A percentile compares a stretch with the other conserved stretches of the same genome.
Evolutionary conservation across 2,113 vertebrate genomes (phyloP).

Genomic region (Orycteropus afer): DNA sequence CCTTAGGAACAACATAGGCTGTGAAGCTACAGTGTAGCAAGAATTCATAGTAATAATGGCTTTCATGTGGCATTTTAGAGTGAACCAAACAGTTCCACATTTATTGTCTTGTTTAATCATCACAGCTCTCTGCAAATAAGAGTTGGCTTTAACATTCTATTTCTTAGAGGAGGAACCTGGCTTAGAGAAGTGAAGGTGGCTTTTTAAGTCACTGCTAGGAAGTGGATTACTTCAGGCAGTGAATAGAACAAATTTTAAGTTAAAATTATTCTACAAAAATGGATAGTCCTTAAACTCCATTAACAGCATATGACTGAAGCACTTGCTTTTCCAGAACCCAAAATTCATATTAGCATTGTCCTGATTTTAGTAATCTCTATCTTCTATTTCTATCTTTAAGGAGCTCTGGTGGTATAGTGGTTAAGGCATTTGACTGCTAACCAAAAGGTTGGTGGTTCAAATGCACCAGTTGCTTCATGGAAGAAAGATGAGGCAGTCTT

Average conservation of each 20-base stretch:
- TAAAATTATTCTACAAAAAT: not conserved
- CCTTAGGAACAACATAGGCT: not conserved
- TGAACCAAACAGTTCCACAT: not conserved
- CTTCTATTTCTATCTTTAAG: too few species aligned
- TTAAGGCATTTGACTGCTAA: too few species aligned
- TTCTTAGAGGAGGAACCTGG: not conserved
- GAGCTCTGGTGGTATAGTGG: too few species aligned
- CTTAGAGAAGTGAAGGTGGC: not conserved
- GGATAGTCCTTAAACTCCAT: not conserved
- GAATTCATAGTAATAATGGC: not conserved
- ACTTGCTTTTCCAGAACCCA: not conserved
- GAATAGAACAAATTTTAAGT: not conserved
- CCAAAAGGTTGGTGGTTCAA: too few species aligned
- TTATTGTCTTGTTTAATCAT: not conserved
- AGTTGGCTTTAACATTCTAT: not conserved
- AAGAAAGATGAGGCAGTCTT: too few species aligned
- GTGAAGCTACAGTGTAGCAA: not conserved
- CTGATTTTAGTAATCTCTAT: not conserved
- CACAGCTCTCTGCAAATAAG: not conserved
- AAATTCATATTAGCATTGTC: slow-evolving; percentile 24
- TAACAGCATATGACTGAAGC: not conserved
- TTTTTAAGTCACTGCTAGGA: not conserved
- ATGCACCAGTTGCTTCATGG: too few species aligned
- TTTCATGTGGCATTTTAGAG: not conserved
- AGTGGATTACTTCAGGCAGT: not conserved